A percentile compares a stretch with the other conserved stretches of the same genome.
Evolutionary conservation across 2,797 vertebrate species (phyloP).

Genomic region (Toxotes lorentzi): DNA sequence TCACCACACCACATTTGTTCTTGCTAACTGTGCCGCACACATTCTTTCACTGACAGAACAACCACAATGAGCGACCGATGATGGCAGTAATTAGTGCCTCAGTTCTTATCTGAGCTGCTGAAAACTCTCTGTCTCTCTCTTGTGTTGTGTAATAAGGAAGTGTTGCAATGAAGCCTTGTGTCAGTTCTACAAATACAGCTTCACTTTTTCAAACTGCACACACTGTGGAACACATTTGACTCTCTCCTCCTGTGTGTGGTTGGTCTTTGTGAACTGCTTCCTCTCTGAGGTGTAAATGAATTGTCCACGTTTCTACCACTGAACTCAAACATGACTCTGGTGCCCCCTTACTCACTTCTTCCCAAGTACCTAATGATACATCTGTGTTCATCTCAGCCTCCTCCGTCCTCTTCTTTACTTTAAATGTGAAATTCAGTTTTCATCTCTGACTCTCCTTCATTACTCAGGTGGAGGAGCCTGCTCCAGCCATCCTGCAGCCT

Average conservation of each 20-base stretch:
- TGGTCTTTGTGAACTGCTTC: not conserved
- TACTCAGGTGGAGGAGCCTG: constrained; percentile 42
- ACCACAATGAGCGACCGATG: not conserved
- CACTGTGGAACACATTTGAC: too few relatives aligned
- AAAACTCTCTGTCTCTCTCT: not conserved
- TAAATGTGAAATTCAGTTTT: not conserved
- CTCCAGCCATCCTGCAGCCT: constrained; percentile 39
- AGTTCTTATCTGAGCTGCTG: not conserved
- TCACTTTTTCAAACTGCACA: constrained; percentile 25
- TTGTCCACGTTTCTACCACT: not conserved
- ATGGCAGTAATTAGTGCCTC: not conserved
- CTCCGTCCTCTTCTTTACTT: not conserved
- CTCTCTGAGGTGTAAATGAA: not conserved
- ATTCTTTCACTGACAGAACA: not conserved
- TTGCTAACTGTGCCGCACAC: not conserved
- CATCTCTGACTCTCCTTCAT: not conserved
- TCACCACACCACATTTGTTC: not conserved
- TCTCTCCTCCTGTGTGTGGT: not conserved
- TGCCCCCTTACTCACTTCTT: not conserved
- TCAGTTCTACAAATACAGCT: not conserved
- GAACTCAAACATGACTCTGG: not conserved
- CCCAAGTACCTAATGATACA: not conserved
- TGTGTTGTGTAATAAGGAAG: constrained; percentile 36
- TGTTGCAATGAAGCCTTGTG: constrained; percentile 1
- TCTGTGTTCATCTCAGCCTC: not conserved